These are phyloP conservation scores for Diglossa cyanea DNA, from an alignment of 2,797 vertebrate species.

Conservation along the genomic window DNA sequence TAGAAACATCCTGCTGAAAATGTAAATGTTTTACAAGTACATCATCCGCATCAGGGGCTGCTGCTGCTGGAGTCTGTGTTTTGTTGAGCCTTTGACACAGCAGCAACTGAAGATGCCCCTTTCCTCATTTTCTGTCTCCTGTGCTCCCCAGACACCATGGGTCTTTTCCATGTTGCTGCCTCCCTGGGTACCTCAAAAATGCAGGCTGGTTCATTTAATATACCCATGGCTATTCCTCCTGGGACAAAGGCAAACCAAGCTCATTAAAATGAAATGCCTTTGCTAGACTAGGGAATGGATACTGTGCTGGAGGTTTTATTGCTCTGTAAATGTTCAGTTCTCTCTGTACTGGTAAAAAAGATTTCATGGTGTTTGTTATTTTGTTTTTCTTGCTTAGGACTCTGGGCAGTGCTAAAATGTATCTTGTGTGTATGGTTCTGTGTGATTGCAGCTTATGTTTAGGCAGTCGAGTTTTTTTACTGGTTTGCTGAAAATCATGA, in stretches of 20 bases:
- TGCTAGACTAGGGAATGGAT: background rate
- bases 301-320: background rate
- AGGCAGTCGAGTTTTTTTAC: background rate
- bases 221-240: background rate
- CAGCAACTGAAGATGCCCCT: background rate
- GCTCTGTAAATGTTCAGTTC: background rate
- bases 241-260: background rate
- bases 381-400: background rate
- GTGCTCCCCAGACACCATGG: background rate
- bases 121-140: background rate
- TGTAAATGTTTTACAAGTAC: conserved; percentile 21
- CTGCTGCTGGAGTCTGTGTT: background rate
- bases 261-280: background rate
- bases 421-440: background rate
- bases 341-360: background rate
- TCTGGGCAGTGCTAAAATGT: background rate
- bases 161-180: background rate
- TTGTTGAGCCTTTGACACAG: background rate
- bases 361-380: background rate
- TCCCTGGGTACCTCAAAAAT: background rate
- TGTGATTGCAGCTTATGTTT: background rate
- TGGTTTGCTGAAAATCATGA: background rate
- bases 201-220: background rate
- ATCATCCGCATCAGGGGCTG: background rate
- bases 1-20: conserved; percentile 55